Base-by-base conservation (phyloP, 1,140 invertebrate genomes). In the Chionoecetes opilio region DNA sequence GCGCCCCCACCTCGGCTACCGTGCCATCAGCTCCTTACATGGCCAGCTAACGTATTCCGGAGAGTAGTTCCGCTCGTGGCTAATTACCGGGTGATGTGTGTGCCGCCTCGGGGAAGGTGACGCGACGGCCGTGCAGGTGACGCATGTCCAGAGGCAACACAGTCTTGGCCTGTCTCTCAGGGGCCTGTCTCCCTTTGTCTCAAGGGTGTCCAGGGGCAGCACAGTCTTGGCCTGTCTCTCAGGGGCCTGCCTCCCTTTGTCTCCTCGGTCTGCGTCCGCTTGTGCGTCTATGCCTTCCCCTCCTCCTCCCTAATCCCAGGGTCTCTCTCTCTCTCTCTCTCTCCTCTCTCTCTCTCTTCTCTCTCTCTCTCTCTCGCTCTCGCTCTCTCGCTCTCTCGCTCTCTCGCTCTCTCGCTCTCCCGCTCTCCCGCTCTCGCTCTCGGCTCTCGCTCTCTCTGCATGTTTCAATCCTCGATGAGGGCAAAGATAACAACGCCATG, bases 61-160 rank as follows among this genome's bases (percentile, higher is more conserved):
- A 26, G 63, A n/a, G n/a, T 17, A 75, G 63, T 17, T 75, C 63
- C 63, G 63, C 63, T 75, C 63, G 63, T 75, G 63, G 63, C 63
- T 75, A 75, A 75, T 26, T 75, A 75, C 11, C 63, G 63, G 63
- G 63, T 75, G 63, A 75, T 75, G n/a, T 75, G 63, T 75, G 63
- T 75, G 63, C 63, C 26, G 63, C 63, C 63, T n/a, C 63, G 63
- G 63, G 63, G n/a, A 26, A 75, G 63, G 63, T 75, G 63, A 75
- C 63, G 63, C 26, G 63, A 26, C 63, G 63, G 63, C 63, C 63
- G 21, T 17, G 63, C 63, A 75, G 63, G 63, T 75, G 63, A n/a
- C 21, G 11, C 21, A 26, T 75, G 63, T 75, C 63, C 63, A 26
- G 21, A 21, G 63, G 63, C 63, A 8, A 21, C 21, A 75, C 63